Conservation (phyloP, 92 coral and sea anemone species). For the Pocillopora grandis region DNA sequence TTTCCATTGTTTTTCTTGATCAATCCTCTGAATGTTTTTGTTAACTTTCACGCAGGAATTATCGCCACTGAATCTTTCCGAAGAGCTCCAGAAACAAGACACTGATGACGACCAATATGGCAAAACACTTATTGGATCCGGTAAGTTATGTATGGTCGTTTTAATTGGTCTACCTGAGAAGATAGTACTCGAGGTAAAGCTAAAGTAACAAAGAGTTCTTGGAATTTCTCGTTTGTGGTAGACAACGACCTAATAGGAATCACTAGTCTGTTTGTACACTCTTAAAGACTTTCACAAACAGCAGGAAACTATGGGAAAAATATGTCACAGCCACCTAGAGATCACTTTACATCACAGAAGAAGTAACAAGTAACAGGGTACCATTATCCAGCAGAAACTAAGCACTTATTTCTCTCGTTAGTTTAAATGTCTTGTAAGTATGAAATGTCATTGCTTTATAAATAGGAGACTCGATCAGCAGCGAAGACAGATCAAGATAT, state of each 20-base stretch:
- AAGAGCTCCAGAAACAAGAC: conserved; percentile 25
- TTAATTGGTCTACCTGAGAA: not conserved
- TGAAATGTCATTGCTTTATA: not conserved
- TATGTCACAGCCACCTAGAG: no score
- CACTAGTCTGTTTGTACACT: no score
- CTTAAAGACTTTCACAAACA: no score
- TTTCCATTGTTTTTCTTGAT: not conserved
- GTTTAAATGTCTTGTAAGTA: not conserved
- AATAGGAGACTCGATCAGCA: conserved; percentile 20
- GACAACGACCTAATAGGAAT: no score
- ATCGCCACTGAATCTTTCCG: conserved; percentile 31
- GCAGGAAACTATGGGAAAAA: no score
- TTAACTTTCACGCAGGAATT: conserved; percentile 15
- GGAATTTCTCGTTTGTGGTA: no score
- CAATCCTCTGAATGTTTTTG: not conserved
- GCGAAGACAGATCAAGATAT: conserved; percentile 13
- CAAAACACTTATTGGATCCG: conserved; percentile 6
- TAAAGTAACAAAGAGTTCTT: no score
- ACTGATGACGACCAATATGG: conserved; percentile 11
- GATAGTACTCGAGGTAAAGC: not conserved
- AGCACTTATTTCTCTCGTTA: no score
- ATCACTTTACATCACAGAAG: no score
- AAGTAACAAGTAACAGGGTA: no score
- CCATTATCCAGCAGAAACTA: no score
- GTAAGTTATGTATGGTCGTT: not conserved